Conservation (phyloP, 1,140 invertebrate species). For the Bombus sylvicola region DNA sequence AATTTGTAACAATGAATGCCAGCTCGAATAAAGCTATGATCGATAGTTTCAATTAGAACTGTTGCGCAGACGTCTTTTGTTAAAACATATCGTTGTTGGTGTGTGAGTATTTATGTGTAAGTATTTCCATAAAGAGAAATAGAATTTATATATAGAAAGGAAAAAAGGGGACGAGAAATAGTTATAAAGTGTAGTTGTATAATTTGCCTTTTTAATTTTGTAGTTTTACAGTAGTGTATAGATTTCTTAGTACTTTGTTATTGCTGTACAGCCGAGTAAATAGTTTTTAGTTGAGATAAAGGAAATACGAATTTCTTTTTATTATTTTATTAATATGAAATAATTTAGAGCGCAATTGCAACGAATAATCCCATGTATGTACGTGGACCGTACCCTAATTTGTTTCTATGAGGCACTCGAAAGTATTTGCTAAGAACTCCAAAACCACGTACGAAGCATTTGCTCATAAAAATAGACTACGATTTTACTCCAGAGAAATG, state of each 20-base stretch:
- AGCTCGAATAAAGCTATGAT: neutral
- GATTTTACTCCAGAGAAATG: neutral
- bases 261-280: too few species aligned
- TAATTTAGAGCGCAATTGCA: neutral
- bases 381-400: neutral
- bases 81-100: neutral
- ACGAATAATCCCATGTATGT: neutral
- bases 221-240: neutral
- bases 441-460: neutral
- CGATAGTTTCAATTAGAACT: constrained; percentile 12
- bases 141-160: too few species aligned
- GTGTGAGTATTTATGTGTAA: neutral
- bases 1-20: neutral
- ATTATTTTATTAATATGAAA: neutral
- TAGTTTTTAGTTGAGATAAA: neutral
- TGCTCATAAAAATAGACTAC: neutral
- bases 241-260: too few species aligned
- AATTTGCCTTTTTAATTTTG: neutral
- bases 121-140: too few species aligned
- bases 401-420: neutral
- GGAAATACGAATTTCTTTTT: neutral
- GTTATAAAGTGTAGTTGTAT: too few species aligned
- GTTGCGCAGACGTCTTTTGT: neutral
- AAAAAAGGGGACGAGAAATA: too few species aligned
- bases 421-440: neutral